Evolutionary conservation across 92 coral and sea anemone genomes (phyloP), one percentile per base, ranked within the genome.

Genomic region (Blastomussa wellsi): DNA sequence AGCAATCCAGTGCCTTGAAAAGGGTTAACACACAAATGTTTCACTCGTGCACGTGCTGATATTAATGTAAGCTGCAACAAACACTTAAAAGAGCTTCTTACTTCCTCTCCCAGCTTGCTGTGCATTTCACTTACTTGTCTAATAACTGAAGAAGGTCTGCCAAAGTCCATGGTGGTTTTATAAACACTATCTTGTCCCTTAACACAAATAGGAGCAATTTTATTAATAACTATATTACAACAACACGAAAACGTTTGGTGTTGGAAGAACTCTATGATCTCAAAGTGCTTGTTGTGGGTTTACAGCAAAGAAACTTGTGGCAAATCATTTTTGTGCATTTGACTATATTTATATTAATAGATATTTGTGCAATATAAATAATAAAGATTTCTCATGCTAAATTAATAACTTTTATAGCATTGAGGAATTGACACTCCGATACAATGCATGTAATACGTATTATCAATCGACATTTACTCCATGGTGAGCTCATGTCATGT

Each of bases 151-250:
- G 82, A 26, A 96, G 94, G 82, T 96, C 98, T 35, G 79, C 67
- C 44, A 96, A 88, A 14, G 99, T 96, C 99, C 99, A 96, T 6
- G 99, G 99, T 69, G 99, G 99, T 78, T 96, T 96, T 74, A 96
- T 88, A 52, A 48, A 89, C 1, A 96, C 97, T 62, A 96, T 88
- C 42, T 80, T 88, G 72, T 90, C 93, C 99, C 99, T 96, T 32
- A 3, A 60, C 71, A 60, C 41, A 37, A 39, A 39, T 16, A 67
- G 7, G 0, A 64, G 5, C 38, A 29, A 33, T 12, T 17, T 13
- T 12, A 35, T 22, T 9, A 49, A 9, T 2, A 39, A 24, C 28
- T 0, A 14, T 4, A 32, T 13, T 17, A 10, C n/a, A 16, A 17
- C 20, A 37, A 71, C 28, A 19, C 5, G 7, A 22, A 36, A 28